These are phyloP conservation scores for Hydrolagus colliei DNA, from an alignment of 2,797 vertebrate species.

Conservation along the genomic window DNA sequence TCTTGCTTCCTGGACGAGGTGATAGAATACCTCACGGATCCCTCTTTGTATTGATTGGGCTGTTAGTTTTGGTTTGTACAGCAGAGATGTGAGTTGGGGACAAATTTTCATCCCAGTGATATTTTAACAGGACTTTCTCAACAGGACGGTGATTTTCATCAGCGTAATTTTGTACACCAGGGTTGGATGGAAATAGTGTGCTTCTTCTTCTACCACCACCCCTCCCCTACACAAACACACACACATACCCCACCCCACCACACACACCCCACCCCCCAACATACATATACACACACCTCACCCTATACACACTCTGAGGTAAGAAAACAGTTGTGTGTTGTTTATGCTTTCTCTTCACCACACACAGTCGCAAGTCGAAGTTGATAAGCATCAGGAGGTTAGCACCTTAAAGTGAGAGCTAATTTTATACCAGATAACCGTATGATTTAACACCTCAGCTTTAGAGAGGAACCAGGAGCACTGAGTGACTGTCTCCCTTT, in stretches of 20 bases:
- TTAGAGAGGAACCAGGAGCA: constrained; percentile 28
- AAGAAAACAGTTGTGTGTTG: constrained; percentile 32
- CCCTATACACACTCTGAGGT: background rate
- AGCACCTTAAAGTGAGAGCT: constrained; percentile 36
- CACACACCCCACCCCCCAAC: too few species aligned
- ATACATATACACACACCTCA: too few species aligned
- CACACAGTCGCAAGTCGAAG: constrained; percentile 43
- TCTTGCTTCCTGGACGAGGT: too few species aligned
- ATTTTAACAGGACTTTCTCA: background rate
- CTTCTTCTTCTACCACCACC: too few species aligned
- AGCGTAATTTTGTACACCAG: too few species aligned
- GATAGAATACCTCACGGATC: too few species aligned
- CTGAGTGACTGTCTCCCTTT: constrained; percentile 38
- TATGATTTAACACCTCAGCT: constrained; percentile 1
- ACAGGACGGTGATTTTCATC: too few species aligned
- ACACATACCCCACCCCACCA: too few species aligned
- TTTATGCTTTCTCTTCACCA: constrained; percentile 40
- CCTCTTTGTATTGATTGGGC: too few species aligned
- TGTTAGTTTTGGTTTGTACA: too few species aligned
- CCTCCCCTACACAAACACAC: too few species aligned
- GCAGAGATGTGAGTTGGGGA: background rate
- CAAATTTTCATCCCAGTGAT: background rate
- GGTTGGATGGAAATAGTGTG: background rate
- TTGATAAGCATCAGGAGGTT: constrained; percentile 41
- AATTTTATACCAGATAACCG: background rate